Conservation (phyloP, 2,797 vertebrate species). For the Helostoma temminkii region DNA sequence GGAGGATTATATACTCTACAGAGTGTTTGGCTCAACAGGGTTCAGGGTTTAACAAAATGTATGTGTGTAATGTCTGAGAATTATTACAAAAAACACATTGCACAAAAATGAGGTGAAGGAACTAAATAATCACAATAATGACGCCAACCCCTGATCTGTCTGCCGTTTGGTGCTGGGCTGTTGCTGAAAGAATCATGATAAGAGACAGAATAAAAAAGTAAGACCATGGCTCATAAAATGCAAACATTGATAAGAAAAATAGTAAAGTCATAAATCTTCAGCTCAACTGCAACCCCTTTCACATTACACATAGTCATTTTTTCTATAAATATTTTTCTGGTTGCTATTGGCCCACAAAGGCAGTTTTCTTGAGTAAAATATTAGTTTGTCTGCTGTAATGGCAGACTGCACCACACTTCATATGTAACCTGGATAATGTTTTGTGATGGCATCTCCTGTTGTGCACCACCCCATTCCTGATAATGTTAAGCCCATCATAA, state of each 20-base stretch:
- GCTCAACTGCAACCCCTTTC: no score
- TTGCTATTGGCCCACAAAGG: neutral
- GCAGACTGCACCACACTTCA: slow-evolving; percentile 37
- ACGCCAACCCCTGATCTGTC: neutral
- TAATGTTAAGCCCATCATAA: slow-evolving; percentile 54
- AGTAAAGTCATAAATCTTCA: neutral
- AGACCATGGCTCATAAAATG: neutral
- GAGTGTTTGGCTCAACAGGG: no score
- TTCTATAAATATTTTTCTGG: neutral
- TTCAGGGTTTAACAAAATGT: neutral
- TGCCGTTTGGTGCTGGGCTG: neutral
- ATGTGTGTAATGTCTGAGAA: no score
- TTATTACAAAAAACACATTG: neutral
- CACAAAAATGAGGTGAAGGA: neutral
- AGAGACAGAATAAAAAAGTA: neutral
- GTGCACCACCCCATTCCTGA: slow-evolving; percentile 37
- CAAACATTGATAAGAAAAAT: neutral
- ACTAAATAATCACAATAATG: no score
- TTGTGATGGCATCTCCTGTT: slow-evolving; percentile 43
- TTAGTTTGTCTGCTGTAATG: neutral
- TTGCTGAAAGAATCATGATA: neutral
- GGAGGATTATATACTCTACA: neutral
- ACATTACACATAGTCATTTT: neutral
- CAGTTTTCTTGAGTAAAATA: slow-evolving; percentile 16
- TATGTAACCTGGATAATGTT: slow-evolving; percentile 48